Evolutionary conservation across 2,113 vertebrate species (phyloP).

Genomic region (Thalassarche chlororhynchos): DNA sequence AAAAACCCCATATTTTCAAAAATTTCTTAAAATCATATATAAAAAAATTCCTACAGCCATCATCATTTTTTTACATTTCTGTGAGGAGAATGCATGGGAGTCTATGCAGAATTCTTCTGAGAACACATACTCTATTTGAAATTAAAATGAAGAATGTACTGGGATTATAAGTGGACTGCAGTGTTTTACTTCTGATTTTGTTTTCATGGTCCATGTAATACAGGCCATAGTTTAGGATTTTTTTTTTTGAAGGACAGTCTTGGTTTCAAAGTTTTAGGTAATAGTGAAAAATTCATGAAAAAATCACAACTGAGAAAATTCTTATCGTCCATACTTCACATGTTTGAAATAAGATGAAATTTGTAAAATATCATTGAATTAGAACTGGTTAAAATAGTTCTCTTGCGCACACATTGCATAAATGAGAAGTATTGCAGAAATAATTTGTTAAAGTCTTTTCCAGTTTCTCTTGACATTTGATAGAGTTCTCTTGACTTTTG

Average conservation of each 20-base stretch:
- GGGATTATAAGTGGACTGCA: background rate
- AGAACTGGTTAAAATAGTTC: background rate
- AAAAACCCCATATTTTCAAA: fast-evolving
- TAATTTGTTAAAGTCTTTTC: background rate
- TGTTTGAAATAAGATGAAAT: background rate
- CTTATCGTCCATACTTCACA: background rate
- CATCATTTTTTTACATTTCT: background rate
- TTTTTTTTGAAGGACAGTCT: background rate
- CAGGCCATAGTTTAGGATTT: background rate
- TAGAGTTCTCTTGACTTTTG: conserved; percentile 46
- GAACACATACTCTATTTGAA: background rate
- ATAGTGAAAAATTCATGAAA: background rate
- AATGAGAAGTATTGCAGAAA: background rate
- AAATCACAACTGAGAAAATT: background rate
- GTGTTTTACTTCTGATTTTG: background rate
- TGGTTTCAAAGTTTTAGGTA: background rate
- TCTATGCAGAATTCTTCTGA: background rate
- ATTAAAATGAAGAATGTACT: background rate
- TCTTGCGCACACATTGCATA: background rate
- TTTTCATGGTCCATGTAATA: background rate
- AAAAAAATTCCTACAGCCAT: background rate
- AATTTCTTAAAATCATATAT: background rate
- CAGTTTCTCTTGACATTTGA: conserved; percentile 40
- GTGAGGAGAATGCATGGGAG: background rate
- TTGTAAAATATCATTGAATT: background rate